Percentiles rank a stretch among this genome's conserved stretches.
phyloP scores from a whole-genome alignment of 2,888 invertebrate species.

The Lochmaea capreae region DNA sequence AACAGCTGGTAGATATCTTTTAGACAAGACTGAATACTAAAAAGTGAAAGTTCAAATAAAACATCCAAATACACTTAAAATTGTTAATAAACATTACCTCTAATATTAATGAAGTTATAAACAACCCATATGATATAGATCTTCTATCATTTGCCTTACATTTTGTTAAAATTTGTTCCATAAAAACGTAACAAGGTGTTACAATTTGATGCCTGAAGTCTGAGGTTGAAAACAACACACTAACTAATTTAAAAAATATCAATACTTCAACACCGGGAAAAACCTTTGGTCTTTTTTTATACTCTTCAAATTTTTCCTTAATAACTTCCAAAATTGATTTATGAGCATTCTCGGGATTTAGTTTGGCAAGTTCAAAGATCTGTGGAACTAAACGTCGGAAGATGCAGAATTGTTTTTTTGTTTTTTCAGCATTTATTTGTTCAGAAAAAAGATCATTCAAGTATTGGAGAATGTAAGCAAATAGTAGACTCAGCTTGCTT shows the following conservation, averaged over 20 bases:
- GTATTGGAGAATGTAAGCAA: conserved; percentile 82
- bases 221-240: conserved; percentile 87
- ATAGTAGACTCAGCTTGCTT: conserved; percentile 78
- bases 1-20: conserved; percentile 83
- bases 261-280: conserved; percentile 79
- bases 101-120: conserved; percentile 77
- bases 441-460: conserved; percentile 75
- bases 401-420: conserved; percentile 71
- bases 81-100: conserved; percentile 69
- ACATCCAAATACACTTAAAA: not conserved
- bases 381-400: conserved; percentile 69
- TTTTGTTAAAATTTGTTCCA: conserved; percentile 80
- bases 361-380: conserved; percentile 77
- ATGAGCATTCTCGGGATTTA: conserved; percentile 76
- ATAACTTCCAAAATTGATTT: conserved; percentile 76
- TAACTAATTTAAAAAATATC: conserved; percentile 84
- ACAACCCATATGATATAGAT: conserved; percentile 83
- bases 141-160: conserved; percentile 73
- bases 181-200: conserved; percentile 86
- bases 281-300: conserved; percentile 69
- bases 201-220: conserved; percentile 90
- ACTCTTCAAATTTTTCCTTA: conserved; percentile 78
- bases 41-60: conserved; percentile 53
- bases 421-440: conserved; percentile 56
- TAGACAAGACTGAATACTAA: conserved; percentile 81